Evolutionary conservation across 2,888 invertebrate genomes (phyloP), one percentile per base, ranked within the genome.

Genomic region (Diarsia brunnea): DNA sequence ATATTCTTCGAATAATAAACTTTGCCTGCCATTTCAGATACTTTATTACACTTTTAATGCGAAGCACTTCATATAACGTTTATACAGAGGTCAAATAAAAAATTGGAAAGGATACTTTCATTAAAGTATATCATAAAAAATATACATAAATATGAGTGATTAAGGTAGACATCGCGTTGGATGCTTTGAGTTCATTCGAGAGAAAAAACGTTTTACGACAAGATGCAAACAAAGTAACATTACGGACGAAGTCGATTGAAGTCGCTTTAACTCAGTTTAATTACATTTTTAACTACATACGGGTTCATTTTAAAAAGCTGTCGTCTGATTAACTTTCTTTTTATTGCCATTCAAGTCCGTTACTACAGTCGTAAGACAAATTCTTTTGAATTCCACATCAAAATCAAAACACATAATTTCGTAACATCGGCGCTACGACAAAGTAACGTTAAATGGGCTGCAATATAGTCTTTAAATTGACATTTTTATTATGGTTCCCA

Each of bases 111-210:
- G 91, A 91, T 91, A 90, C 91, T 93, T 94, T 93, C 91, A 94
- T 94, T 94, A 94, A 90, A 88, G 92, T 88, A 89, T 88, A 92
- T 90, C 92, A 93, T 95, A 95, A 95, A n/a, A 94, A 89, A 89
- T 91, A 58, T 77, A 90, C 93, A 95, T 95, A 95, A 95, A 95
- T 93, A 91, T 93, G 93, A 94, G 92, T 94, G 94, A 96, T 95
- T 94, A 94, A 95, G 92, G 94, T 90, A 92, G 93, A 93, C 91
- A 92, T 91, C 94, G 87, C 91, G 86, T 93, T 93, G 94, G 89
- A 78, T 84, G 87, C 87, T 81, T 87, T 87, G 90, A 90, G 90
- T 89, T 87, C 87, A 90, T 91, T 91, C 90, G 85, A 87, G 89
- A 92, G 91, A 91, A 89, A 93, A 93, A 91, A 92, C 89, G 84